phyloP scores from a whole-genome alignment of 2,113 vertebrate species.

The Garra rufa region DNA sequence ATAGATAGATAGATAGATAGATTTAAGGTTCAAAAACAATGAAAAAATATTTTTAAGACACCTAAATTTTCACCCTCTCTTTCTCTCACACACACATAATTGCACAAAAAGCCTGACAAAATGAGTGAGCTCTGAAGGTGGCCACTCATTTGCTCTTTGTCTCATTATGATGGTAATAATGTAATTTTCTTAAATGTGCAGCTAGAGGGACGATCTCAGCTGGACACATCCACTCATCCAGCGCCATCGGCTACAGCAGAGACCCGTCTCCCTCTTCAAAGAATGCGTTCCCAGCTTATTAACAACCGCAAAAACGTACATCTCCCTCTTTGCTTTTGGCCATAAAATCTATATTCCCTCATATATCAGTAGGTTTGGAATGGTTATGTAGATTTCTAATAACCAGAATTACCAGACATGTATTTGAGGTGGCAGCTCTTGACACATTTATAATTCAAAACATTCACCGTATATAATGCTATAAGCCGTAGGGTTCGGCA shows the following conservation, averaged over 20 bases:
- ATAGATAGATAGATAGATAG: background rate
- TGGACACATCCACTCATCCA: slow-evolving; percentile 19
- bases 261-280: background rate
- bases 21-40: background rate
- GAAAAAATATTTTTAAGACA: background rate
- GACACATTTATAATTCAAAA: slow-evolving; percentile 35
- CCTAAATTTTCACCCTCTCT: background rate
- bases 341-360: background rate
- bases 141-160: background rate
- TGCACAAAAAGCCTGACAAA: background rate
- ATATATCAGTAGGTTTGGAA: background rate
- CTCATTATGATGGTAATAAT: slow-evolving; percentile 26
- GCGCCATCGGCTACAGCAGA: background rate
- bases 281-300: slow-evolving; percentile 5
- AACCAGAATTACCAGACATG: slow-evolving; percentile 25
- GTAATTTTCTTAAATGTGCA: slow-evolving; percentile 18
- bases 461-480: slow-evolving; percentile 29
- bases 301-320: background rate
- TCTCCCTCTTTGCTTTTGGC: slow-evolving; percentile 1
- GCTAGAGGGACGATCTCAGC: background rate
- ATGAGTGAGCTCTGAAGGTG: background rate
- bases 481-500: slow-evolving; percentile 18
- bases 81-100: background rate
- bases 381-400: slow-evolving; percentile 40
- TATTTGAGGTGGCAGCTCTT: slow-evolving; percentile 23